phyloP scores from a whole-genome alignment of 1,140 invertebrate genomes.

The Lepidurus packardi region DNA sequence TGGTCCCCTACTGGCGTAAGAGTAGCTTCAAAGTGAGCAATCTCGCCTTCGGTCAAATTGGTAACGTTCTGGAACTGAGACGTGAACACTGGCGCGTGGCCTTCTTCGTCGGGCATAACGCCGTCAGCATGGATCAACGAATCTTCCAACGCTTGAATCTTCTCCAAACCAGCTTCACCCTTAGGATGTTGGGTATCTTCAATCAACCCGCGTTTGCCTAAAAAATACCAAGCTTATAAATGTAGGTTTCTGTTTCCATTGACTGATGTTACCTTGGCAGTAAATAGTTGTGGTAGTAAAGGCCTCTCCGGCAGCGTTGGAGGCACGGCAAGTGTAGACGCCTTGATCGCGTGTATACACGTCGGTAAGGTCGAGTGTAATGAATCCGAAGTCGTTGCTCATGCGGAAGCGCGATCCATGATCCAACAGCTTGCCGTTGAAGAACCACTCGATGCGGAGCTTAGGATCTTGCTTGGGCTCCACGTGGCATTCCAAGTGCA shows the following conservation, averaged over 20 bases:
- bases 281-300: constrained; percentile 84
- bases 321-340: constrained; percentile 84
- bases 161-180: constrained; percentile 80
- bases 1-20: constrained; percentile 89
- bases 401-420: constrained; percentile 79
- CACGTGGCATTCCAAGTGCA: constrained; percentile 87
- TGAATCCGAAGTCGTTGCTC: constrained; percentile 86
- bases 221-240: neutral
- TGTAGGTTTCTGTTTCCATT: neutral
- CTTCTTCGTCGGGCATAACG: constrained; percentile 57
- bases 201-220: constrained; percentile 67
- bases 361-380: constrained; percentile 80
- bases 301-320: constrained; percentile 78
- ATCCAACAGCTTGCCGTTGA: constrained; percentile 79
- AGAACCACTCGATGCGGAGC: constrained; percentile 88
- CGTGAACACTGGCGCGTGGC: constrained; percentile 78
- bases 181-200: constrained; percentile 88
- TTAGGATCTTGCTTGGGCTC: constrained; percentile 95
- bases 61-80: constrained; percentile 63
- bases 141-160: constrained; percentile 84
- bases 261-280: constrained; percentile 48
- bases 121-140: constrained; percentile 58
- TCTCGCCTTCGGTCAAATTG: constrained; percentile 79
- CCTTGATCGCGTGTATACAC: constrained; percentile 90
- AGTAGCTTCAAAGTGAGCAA: constrained; percentile 89